Percentiles rank a stretch among this genome's conserved stretches.
Conservation (phyloP, 2,797 vertebrate species). For the Hydrolagus colliei region DNA sequence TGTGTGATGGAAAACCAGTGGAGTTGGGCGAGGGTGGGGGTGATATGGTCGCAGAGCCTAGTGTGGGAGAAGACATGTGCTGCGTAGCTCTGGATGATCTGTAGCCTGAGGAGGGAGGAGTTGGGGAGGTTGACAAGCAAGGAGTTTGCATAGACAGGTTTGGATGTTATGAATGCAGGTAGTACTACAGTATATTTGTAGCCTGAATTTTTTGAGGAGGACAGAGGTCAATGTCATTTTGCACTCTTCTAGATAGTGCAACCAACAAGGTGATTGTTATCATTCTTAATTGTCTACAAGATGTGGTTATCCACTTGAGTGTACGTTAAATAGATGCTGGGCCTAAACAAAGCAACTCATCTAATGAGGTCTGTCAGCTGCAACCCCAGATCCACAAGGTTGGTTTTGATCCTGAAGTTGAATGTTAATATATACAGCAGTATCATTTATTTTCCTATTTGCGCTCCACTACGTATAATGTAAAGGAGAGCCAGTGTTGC, state of each 20-base stretch:
- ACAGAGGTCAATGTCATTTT: not conserved
- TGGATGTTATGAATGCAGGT: too few relatives aligned
- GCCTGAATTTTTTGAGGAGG: not conserved
- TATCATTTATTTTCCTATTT: not conserved
- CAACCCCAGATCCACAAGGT: not conserved
- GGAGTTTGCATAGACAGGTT: too few relatives aligned
- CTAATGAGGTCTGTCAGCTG: not conserved
- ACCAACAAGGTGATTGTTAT: not conserved
- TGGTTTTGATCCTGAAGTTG: not conserved
- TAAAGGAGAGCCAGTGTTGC: not conserved
- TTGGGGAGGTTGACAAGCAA: too few relatives aligned
- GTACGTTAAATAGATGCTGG: not conserved
- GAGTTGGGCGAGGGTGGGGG: too few relatives aligned
- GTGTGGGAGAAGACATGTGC: too few relatives aligned
- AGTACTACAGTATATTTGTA: not conserved
- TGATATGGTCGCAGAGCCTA: too few relatives aligned
- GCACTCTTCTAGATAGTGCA: not conserved
- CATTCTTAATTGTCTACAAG: not conserved
- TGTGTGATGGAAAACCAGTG: too few relatives aligned
- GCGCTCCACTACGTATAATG: not conserved
- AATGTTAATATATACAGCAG: not conserved
- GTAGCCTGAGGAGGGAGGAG: too few relatives aligned
- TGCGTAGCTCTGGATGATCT: too few relatives aligned
- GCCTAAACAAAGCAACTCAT: not conserved
- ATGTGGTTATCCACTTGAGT: not conserved